Percentiles rank a stretch among this genome's conserved stretches.
phyloP scores from a whole-genome alignment of 2,888 invertebrate species.

The Sabatieria punctata region DNA sequence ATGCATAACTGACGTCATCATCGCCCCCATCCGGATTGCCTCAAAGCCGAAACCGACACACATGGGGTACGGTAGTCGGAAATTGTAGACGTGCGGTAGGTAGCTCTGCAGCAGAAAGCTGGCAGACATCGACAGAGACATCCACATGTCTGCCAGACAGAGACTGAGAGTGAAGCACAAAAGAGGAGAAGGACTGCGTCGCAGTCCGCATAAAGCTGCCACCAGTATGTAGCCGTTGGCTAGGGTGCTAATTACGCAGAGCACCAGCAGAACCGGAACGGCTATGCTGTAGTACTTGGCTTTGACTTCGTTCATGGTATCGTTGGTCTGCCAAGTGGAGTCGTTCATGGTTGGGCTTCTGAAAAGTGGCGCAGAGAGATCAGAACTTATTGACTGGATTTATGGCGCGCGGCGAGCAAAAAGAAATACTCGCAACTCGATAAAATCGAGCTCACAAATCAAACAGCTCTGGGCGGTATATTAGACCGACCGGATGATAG shows the following conservation, averaged over 20 bases:
- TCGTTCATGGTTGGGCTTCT: too few species aligned
- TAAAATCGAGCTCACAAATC: too few species aligned
- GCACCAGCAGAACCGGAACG: conserved; percentile 34
- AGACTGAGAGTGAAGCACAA: conserved; percentile 45
- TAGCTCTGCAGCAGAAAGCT: conserved; percentile 42
- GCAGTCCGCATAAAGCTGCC: conserved; percentile 43
- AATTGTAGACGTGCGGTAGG: conserved; percentile 33
- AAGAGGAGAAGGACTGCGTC: conserved; percentile 41
- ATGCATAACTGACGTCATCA: conserved; percentile 45
- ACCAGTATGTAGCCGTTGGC: conserved; percentile 43
- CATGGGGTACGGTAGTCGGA: not conserved
- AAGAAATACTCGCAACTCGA: too few species aligned
- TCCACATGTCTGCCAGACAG: conserved; percentile 44
- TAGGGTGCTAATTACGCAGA: conserved; percentile 41
- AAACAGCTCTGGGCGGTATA: too few species aligned
- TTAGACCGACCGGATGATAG: too few species aligned
- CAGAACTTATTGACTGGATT: too few species aligned
- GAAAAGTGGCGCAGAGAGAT: too few species aligned
- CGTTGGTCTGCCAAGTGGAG: too few species aligned
- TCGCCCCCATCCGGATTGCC: conserved; percentile 40
- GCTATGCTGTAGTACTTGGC: conserved; percentile 21
- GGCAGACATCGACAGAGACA: conserved; percentile 40
- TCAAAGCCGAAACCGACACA: conserved; percentile 27
- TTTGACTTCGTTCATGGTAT: not conserved
- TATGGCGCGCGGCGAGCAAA: too few species aligned